phyloP scores from a whole-genome alignment of 2,113 vertebrate genomes.

The Rhinopomastus cyanomelas region DNA sequence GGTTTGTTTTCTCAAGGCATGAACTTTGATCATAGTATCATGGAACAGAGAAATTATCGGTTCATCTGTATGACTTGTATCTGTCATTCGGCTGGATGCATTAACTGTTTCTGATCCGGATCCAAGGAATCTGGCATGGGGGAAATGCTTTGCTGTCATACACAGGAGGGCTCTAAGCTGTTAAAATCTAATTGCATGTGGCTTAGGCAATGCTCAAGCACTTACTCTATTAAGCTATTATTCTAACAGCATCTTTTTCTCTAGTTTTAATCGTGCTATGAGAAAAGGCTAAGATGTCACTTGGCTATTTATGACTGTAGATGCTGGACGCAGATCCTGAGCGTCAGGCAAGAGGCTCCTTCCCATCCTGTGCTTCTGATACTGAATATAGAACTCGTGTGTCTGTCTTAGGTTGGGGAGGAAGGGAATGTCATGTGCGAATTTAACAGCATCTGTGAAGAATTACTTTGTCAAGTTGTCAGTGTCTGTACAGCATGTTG shows the following conservation, averaged over 20 bases:
- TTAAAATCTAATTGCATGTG: not conserved
- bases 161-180: fast-evolving
- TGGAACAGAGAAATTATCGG: not conserved
- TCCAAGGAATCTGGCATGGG: not conserved
- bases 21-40: not conserved
- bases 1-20: not conserved
- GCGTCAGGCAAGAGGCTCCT: not conserved
- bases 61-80: not conserved
- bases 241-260: not conserved
- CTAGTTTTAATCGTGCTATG: not conserved
- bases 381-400: not conserved
- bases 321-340: not conserved
- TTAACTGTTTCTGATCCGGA: not conserved
- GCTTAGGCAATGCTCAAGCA: not conserved
- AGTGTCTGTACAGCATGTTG: not conserved
- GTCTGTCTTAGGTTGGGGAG: not conserved
- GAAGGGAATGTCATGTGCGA: not conserved
- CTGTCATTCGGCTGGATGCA: not conserved
- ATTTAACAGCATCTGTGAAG: not conserved
- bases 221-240: not conserved
- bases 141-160: not conserved
- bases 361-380: not conserved
- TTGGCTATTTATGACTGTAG: not conserved
- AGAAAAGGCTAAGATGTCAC: not conserved
- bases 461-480: not conserved